Percentiles rank a stretch among this genome's conserved stretches.
phyloP scores from a whole-genome alignment of 2,797 vertebrate genomes.

The Sus cebifrons region DNA sequence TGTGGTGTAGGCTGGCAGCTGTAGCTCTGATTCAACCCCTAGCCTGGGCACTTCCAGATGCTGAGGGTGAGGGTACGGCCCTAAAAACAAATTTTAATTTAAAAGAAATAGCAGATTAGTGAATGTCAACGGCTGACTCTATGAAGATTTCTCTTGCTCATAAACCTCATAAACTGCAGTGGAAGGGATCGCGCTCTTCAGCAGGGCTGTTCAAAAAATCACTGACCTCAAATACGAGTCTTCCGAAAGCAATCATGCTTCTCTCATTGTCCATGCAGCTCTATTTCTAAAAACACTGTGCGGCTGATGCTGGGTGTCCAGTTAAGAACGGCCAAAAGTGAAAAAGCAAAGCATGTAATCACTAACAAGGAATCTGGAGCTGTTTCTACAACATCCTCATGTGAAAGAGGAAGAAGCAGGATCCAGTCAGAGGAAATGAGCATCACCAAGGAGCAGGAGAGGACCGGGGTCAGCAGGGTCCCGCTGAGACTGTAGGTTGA shows the following conservation, averaged over 20 bases:
- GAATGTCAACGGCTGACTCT: not conserved
- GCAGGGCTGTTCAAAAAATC: not conserved
- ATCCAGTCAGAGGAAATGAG: not conserved
- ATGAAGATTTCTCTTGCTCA: not conserved
- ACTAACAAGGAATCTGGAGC: constrained; percentile 36
- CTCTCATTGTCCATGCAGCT: not conserved
- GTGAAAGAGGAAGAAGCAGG: not conserved
- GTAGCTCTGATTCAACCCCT: too few relatives aligned
- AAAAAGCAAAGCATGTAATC: constrained; percentile 35
- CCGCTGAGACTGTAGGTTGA: not conserved
- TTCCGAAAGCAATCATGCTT: not conserved
- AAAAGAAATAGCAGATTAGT: not conserved
- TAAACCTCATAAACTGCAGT: not conserved
- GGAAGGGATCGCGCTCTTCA: not conserved
- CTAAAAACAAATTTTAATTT: too few relatives aligned
- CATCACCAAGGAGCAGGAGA: not conserved
- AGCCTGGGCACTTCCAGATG: too few relatives aligned
- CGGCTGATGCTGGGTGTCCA: constrained; percentile 21
- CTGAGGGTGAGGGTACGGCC: too few relatives aligned
- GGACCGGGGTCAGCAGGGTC: not conserved
- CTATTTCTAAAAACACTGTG: not conserved
- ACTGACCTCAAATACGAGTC: not conserved
- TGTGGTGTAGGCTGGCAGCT: too few relatives aligned
- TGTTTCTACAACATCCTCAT: not conserved
- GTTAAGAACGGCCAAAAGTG: constrained; percentile 57